phyloP scores from a whole-genome alignment of 2,113 vertebrate species.

The Chiloscyllium plagiosum region DNA sequence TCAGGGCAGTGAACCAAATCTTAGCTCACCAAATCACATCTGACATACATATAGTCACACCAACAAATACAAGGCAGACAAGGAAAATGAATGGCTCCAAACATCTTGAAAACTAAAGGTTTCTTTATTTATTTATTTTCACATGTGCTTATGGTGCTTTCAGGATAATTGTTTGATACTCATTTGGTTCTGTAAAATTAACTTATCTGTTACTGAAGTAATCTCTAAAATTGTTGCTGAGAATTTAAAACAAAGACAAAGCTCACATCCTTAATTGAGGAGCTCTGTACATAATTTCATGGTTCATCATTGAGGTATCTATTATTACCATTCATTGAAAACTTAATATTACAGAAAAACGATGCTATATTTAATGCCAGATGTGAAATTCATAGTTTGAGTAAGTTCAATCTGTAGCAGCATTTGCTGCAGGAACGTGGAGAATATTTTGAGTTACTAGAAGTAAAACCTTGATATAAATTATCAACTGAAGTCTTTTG shows the following conservation, averaged over 20 bases:
- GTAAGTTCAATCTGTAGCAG: not conserved
- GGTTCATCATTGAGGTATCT: not conserved
- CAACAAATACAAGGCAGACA: not conserved
- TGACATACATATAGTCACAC: not conserved
- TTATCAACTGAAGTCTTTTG: not conserved
- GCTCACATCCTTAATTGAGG: not conserved
- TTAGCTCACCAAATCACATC: not conserved
- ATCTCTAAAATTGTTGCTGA: not conserved
- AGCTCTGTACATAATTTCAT: not conserved
- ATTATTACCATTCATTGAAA: not conserved
- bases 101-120: not conserved
- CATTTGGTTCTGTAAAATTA: not conserved
- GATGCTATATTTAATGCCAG: not conserved
- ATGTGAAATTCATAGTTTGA: slow-evolving; percentile 8
- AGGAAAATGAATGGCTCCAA: not conserved
- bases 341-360: not conserved
- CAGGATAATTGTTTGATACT: not conserved
- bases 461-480: not conserved
- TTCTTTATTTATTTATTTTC: not conserved
- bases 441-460: not conserved
- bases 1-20: not conserved
- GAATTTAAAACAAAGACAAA: not conserved
- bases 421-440: not conserved
- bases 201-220: not conserved
- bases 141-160: not conserved